These are phyloP conservation scores for Callimorpha dominula DNA, from an alignment of 2,888 invertebrate species.

Conservation along the genomic window DNA sequence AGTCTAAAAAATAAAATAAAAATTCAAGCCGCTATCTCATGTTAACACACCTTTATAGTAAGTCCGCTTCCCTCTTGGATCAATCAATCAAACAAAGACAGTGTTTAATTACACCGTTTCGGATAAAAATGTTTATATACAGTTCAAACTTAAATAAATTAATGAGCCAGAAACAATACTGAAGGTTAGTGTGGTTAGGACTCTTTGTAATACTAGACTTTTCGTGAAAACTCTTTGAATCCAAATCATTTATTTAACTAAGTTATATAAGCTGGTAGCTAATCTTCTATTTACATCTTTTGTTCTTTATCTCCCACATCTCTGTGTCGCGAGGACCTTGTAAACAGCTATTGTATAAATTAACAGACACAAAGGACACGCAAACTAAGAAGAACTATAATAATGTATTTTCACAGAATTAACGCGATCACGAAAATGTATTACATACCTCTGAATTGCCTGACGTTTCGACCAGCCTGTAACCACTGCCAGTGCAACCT, in stretches of 20 bases:
- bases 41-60: background rate
- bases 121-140: slow-evolving; percentile 4
- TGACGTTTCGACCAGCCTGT: too few relatives aligned
- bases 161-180: background rate
- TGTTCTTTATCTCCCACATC: background rate
- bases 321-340: background rate
- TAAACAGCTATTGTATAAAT: background rate
- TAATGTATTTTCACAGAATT: too few relatives aligned
- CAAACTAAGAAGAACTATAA: too few relatives aligned
- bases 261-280: background rate
- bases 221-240: background rate
- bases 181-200: too few relatives aligned
- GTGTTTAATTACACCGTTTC: slow-evolving; percentile 7
- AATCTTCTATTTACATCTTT: background rate
- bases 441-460: too few relatives aligned
- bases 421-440: too few relatives aligned
- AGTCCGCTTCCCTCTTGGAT: background rate
- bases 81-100: slow-evolving; percentile 9
- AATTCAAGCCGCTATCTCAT: background rate
- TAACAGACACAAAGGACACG: too few relatives aligned
- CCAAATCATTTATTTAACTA: background rate
- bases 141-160: slow-evolving; percentile 4
- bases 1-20: background rate
- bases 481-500: too few relatives aligned
- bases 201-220: slow-evolving; percentile 1